phyloP scores from a whole-genome alignment of 1,140 invertebrate species.

The Drosophila ananassae region DNA sequence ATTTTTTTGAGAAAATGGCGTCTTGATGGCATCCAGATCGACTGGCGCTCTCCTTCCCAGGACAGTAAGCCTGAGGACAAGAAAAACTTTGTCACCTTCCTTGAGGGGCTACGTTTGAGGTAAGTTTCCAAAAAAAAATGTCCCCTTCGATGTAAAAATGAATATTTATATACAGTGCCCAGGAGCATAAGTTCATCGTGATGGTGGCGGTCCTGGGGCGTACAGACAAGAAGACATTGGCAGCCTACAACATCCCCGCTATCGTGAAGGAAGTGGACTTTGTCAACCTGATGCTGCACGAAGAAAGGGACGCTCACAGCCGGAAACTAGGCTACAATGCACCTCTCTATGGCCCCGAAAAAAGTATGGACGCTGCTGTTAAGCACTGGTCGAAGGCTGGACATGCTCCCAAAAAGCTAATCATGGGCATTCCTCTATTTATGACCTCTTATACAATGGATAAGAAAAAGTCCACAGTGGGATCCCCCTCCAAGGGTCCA shows the following conservation, averaged over 20 bases:
- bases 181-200: conserved; percentile 85
- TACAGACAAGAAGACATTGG: conserved; percentile 84
- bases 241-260: conserved; percentile 85
- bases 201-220: conserved; percentile 86
- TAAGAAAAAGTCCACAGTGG: conserved; percentile 84
- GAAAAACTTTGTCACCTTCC: conserved; percentile 75
- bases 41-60: conserved; percentile 87
- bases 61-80: conserved; percentile 84
- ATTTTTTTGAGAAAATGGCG: conserved; percentile 84
- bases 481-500: conserved; percentile 85
- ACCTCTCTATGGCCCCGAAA: conserved; percentile 84
- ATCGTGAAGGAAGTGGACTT: conserved; percentile 85
- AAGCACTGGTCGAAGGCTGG: conserved; percentile 86
- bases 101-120: conserved; percentile 78
- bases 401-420: conserved; percentile 86
- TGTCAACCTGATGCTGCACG: conserved; percentile 88
- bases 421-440: conserved; percentile 88
- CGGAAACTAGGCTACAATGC: conserved; percentile 85
- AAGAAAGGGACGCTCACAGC: conserved; percentile 87
- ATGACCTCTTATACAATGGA: conserved; percentile 87
- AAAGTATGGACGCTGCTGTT: conserved; percentile 81
- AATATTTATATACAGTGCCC: not conserved
- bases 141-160: not conserved
- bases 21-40: conserved; percentile 88
- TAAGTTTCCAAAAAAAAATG: conserved; percentile 7